These are phyloP conservation scores for Aphyosemion australe DNA, from an alignment of 2,113 vertebrate species.

Conservation along the genomic window DNA sequence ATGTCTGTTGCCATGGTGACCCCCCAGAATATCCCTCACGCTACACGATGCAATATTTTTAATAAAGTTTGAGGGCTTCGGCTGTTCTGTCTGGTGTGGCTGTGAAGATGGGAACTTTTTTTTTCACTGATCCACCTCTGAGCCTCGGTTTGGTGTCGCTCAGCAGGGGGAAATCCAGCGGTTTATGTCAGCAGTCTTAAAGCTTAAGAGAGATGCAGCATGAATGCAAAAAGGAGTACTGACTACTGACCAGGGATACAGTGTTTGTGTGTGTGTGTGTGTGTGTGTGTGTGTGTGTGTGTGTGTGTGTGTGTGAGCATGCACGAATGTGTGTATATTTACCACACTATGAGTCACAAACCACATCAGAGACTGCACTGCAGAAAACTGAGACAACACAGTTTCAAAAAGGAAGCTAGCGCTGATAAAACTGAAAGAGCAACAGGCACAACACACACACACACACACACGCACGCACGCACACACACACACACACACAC, in stretches of 20 bases:
- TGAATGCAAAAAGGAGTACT: conserved; percentile 28
- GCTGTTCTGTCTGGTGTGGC: conserved; percentile 51
- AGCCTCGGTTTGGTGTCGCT: conserved; percentile 7
- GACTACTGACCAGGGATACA: conserved; percentile 32
- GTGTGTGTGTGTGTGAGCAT: conserved; percentile 30
- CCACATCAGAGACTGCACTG: conserved; percentile 74
- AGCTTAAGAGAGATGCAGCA: conserved; percentile 15
- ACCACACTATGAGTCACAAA: conserved; percentile 73
- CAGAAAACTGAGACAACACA: conserved; percentile 72
- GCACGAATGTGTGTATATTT: conserved; percentile 64
- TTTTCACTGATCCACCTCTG: conserved; percentile 10
- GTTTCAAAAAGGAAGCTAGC: conserved; percentile 78
- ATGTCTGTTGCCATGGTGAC: conserved; percentile 79
- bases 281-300: conserved; percentile 23
- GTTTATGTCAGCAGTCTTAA: conserved; percentile 12
- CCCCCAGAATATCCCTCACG: conserved; percentile 63
- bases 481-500: conserved; percentile 18
- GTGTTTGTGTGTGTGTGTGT: conserved; percentile 17
- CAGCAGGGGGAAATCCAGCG: conserved; percentile 17
- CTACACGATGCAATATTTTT: conserved; percentile 65
- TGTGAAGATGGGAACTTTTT: conserved; percentile 38
- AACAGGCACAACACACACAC: conserved; percentile 47
- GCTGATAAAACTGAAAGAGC: conserved; percentile 67
- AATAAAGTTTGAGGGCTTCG: conserved; percentile 65
- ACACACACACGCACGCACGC: conserved; percentile 9